Conservation (phyloP, 2,797 vertebrate species). For the Dipus sagitta region DNA sequence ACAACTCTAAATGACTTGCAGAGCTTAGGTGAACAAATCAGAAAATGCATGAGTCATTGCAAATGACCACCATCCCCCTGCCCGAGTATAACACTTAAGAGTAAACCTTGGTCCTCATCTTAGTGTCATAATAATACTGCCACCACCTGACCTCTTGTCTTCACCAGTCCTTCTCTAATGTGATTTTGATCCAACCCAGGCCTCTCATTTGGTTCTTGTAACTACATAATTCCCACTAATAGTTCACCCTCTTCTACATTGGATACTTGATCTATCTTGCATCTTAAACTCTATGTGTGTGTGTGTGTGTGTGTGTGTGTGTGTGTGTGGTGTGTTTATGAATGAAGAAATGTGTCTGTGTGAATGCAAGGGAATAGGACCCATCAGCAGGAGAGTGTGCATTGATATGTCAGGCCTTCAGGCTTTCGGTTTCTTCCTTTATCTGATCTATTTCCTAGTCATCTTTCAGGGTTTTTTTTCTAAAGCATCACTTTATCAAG, state of each 20-base stretch:
- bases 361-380: not conserved
- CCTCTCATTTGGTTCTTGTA: conserved; percentile 29
- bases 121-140: too few relatives aligned
- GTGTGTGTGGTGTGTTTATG: not conserved
- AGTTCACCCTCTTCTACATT: not conserved
- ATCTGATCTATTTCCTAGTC: not conserved
- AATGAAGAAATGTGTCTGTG: too few relatives aligned
- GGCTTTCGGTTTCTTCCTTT: not conserved
- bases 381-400: not conserved
- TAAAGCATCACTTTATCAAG: not conserved
- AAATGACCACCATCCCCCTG: not conserved
- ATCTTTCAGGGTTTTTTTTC: not conserved
- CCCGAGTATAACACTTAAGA: not conserved
- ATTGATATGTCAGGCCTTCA: not conserved
- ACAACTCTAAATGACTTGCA: not conserved
- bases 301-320: not conserved
- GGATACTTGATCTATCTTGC: not conserved
- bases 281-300: not conserved
- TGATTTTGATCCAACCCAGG: not conserved
- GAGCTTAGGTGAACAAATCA: not conserved
- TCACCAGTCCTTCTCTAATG: not conserved
- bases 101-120: not conserved
- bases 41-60: not conserved
- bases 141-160: not conserved
- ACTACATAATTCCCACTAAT: not conserved